Percentiles rank a stretch among this genome's conserved stretches.
phyloP scores from a whole-genome alignment of 2,113 vertebrate species.

The Carassius auratus region DNA sequence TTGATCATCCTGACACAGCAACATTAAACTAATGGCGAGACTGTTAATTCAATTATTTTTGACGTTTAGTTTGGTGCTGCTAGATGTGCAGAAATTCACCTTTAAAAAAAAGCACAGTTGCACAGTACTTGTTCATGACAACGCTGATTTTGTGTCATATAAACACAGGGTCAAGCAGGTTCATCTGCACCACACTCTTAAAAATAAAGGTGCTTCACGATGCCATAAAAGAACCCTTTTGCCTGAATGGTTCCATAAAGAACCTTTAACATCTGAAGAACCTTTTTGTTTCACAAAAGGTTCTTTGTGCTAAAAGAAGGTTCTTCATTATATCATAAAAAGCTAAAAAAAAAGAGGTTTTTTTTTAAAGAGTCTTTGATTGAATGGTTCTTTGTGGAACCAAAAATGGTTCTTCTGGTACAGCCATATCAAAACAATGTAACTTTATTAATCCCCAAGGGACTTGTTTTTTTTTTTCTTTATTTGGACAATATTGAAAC shows the following conservation, averaged over 20 bases:
- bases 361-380: too few relatives aligned
- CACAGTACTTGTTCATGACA: not conserved
- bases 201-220: too few relatives aligned
- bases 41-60: not conserved
- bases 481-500: not conserved
- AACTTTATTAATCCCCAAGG: not conserved
- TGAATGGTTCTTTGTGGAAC: too few relatives aligned
- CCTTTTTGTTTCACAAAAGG: too few relatives aligned
- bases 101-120: not conserved
- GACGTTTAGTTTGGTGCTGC: not conserved
- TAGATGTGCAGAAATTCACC: not conserved
- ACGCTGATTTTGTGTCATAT: not conserved
- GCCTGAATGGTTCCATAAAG: too few relatives aligned
- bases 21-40: not conserved
- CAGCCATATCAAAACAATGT: not conserved
- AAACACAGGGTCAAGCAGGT: not conserved
- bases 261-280: too few relatives aligned
- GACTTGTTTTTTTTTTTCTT: not conserved
- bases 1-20: not conserved
- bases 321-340: too few relatives aligned
- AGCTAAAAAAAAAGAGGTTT: too few relatives aligned
- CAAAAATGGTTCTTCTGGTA: too few relatives aligned
- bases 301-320: too few relatives aligned
- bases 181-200: not conserved
- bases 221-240: too few relatives aligned